phyloP scores from a whole-genome alignment of 2,113 vertebrate genomes.

The Notothenia rossii region DNA sequence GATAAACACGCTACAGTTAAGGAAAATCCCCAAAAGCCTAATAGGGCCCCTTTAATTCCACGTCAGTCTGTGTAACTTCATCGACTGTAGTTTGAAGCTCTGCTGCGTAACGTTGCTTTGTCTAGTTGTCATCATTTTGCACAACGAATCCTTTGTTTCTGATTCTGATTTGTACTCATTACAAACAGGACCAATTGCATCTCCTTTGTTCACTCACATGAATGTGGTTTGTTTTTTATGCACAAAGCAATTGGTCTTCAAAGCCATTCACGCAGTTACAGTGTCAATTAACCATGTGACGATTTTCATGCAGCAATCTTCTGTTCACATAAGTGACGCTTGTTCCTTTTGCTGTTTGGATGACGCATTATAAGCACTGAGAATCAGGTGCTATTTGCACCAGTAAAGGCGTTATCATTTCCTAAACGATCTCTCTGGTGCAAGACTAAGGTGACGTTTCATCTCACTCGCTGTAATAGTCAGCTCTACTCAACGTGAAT shows the following conservation, averaged over 20 bases:
- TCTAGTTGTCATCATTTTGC: slow-evolving; percentile 18
- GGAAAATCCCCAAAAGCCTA: too few species aligned
- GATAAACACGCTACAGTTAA: too few species aligned
- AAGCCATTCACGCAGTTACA: slow-evolving; percentile 7
- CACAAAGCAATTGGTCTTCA: slow-evolving; percentile 45
- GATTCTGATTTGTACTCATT: slow-evolving; percentile 54
- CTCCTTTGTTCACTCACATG: slow-evolving; percentile 40
- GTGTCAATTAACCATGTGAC: slow-evolving; percentile 11
- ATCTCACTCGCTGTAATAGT: background rate
- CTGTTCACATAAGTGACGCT: background rate
- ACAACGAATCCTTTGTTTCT: slow-evolving; percentile 25
- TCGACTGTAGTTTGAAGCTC: background rate
- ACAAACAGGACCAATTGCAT: slow-evolving; percentile 40
- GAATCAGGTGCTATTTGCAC: background rate
- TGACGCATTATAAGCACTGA: background rate
- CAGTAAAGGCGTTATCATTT: background rate
- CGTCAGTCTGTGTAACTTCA: background rate
- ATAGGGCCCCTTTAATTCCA: slow-evolving; percentile 2
- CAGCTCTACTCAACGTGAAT: too few species aligned
- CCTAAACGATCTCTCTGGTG: background rate
- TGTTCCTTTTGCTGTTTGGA: slow-evolving; percentile 1
- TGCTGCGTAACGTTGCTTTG: background rate
- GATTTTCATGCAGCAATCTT: slow-evolving; percentile 6
- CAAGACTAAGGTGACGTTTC: background rate
- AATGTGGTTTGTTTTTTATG: slow-evolving; percentile 31